These are phyloP conservation scores for Hydrophis major DNA, from an alignment of 2,797 vertebrate genomes.

Conservation along the genomic window DNA sequence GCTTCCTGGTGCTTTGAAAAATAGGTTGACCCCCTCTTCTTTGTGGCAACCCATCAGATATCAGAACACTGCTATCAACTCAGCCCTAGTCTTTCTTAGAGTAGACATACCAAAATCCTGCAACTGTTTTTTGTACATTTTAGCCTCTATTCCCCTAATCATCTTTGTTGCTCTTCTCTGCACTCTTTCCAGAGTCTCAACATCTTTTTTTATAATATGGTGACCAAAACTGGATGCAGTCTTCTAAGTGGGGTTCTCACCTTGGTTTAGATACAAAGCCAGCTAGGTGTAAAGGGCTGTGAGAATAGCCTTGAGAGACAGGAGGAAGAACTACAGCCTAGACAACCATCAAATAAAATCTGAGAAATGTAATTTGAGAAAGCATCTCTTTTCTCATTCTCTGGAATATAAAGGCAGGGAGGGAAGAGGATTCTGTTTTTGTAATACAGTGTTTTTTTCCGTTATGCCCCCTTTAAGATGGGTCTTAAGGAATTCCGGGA, in stretches of 20 bases:
- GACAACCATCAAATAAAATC: not conserved
- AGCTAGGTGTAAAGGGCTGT: not conserved
- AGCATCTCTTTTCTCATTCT: not conserved
- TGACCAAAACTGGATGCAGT: too few species aligned
- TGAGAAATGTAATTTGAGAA: not conserved
- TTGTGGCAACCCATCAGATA: not conserved
- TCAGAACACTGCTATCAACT: not conserved
- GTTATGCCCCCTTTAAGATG: not conserved
- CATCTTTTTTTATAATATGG: too few species aligned
- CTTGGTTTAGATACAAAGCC: not conserved
- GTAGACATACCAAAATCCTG: not conserved
- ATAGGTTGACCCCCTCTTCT: not conserved
- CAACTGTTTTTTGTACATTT: not conserved
- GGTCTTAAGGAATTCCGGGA: not conserved
- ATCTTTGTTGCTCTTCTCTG: not conserved
- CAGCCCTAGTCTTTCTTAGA: not conserved
- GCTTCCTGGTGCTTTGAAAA: not conserved
- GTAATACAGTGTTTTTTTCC: not conserved
- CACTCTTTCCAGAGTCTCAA: not conserved
- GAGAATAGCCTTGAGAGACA: not conserved
- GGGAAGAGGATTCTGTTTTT: not conserved
- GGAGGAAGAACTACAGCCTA: not conserved
- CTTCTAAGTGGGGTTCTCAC: not conserved
- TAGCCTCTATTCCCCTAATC: not conserved
- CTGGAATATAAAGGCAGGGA: not conserved